Percentiles rank a stretch among this genome's conserved stretches.
These are phyloP conservation scores for Salmo trutta DNA, from an alignment of 2,797 vertebrate species.

Conservation along the genomic window DNA sequence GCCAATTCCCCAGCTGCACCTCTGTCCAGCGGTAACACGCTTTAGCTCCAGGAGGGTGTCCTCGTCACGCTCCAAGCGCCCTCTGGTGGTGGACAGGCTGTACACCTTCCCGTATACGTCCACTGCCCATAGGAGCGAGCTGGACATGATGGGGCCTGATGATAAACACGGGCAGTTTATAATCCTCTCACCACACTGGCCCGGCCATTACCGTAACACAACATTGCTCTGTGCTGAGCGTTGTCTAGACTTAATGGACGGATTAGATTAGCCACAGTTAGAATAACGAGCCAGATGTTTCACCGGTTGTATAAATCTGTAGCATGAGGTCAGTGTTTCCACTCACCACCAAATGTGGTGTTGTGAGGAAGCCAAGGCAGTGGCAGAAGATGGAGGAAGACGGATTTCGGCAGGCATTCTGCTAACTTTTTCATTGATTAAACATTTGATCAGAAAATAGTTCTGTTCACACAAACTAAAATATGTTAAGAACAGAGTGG, in stretches of 20 bases:
- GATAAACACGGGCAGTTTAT: conserved; percentile 41
- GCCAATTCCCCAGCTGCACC: conserved; percentile 93
- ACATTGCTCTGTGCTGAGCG: not conserved
- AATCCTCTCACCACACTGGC: conserved; percentile 53
- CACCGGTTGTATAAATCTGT: too few species aligned
- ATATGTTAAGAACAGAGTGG: too few species aligned
- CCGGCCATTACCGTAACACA: not conserved
- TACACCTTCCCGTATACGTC: conserved; percentile 93
- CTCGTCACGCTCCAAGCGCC: conserved; percentile 85
- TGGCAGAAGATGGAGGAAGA: too few species aligned
- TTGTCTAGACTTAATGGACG: not conserved
- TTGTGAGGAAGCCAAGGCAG: too few species aligned
- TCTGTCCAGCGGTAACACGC: conserved; percentile 81
- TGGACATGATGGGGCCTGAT: conserved; percentile 77
- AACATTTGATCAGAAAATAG: too few species aligned
- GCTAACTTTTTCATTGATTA: too few species aligned
- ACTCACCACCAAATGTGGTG: too few species aligned
- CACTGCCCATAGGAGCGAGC: conserved; percentile 89
- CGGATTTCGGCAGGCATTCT: too few species aligned
- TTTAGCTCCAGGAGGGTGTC: conserved; percentile 91
- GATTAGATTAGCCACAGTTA: not conserved
- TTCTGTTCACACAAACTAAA: too few species aligned
- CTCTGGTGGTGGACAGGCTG: conserved; percentile 84
- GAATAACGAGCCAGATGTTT: too few species aligned
- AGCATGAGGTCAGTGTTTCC: too few species aligned